Evolutionary conservation across 2,113 vertebrate species (phyloP), one percentile per base, ranked within the genome.

Genomic region (Python bivittatus): DNA sequence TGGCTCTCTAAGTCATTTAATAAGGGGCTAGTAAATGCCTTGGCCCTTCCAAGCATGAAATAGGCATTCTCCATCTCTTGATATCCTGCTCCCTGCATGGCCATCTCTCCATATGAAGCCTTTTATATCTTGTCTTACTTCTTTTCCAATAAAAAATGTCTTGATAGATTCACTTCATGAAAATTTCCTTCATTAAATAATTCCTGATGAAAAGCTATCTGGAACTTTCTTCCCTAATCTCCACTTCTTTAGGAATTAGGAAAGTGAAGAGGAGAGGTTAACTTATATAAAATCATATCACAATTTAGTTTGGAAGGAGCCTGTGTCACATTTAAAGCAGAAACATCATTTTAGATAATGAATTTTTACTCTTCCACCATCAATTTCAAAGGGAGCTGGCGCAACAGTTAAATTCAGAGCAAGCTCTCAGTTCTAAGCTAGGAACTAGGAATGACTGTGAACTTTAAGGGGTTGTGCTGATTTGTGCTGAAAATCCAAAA

Each of bases 11-110:
- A n/a, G 27, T 95, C 96, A 95, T 94, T 23, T 2, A 54, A 9
- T 93, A 89, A 91, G 93, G 93, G 93, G 93, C 93, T 90, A 95
- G 94, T 95, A 93, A 96, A 95, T 96, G 95, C 96, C 93, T 96
- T 91, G 0, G 93, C 92, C 92, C 96, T 94, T 95, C 96, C 94
- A 95, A 96, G 96, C 96, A 93, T 96, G 95, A 96, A 96, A 96
- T 17, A 95, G 96, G 96, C 94, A 91, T 96, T 96, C 94, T 89
- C 95, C 93, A 27, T 54, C 94, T 93, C 94, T 93, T 96, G 94
- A 93, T 94, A 95, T 95, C 94, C 89, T 95, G 94, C 93, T 96
- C 96, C 94, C 94, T 83, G 93, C 94, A 95, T 95, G 92, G 94
- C 95, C 91, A 3, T 94, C 96, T 96, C 96, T 92, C 96, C 83